These are phyloP conservation scores for Eremophila alpestris DNA, from an alignment of 2,797 vertebrate genomes.

Conservation along the genomic window DNA sequence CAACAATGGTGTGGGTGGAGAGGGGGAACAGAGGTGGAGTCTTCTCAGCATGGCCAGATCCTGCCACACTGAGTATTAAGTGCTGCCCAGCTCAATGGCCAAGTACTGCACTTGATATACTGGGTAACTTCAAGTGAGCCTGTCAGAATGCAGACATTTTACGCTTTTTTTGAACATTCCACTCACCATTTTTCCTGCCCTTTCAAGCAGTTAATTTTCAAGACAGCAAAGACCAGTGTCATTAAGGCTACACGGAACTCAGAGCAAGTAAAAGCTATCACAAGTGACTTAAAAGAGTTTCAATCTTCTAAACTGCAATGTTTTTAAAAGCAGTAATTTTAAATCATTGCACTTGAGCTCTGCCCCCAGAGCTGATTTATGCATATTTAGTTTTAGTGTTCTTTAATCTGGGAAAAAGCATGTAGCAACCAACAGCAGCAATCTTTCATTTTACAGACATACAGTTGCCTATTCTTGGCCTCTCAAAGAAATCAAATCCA, in stretches of 20 bases:
- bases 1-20: fast-evolving
- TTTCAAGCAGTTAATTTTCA: neutral
- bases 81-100: neutral
- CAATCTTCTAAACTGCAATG: neutral
- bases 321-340: constrained; percentile 24
- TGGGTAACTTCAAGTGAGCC: neutral
- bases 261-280: neutral
- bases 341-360: neutral
- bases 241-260: neutral
- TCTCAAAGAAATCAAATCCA: constrained; percentile 39
- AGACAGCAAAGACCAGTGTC: neutral
- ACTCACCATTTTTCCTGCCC: neutral
- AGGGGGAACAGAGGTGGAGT: fast-evolving
- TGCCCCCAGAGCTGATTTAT: constrained; percentile 1
- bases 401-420: constrained; percentile 35
- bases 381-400: neutral
- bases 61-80: neutral
- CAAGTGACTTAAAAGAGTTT: neutral
- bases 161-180: neutral
- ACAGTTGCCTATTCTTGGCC: neutral
- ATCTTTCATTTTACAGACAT: constrained; percentile 7
- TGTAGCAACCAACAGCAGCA: neutral
- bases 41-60: neutral
- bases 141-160: neutral
- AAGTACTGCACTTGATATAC: neutral